Base-by-base conservation (phyloP, 2,888 invertebrate genomes). In the Synergus laeviventris region DNA sequence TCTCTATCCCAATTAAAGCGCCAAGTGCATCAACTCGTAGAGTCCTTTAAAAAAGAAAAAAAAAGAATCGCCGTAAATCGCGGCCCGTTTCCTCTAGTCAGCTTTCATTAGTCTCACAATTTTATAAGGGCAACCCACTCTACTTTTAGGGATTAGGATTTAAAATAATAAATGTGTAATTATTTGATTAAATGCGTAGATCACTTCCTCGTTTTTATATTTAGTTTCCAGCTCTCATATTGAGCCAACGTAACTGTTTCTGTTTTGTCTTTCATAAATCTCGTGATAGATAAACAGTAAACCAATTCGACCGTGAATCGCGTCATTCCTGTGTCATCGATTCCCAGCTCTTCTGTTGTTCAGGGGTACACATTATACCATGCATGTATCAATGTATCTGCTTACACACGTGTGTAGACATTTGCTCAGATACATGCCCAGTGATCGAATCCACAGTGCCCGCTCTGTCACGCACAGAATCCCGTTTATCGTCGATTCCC, bases 401-500 rank as follows among this genome's bases (percentile, higher is more conserved):
- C 11, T 49, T 49, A 70, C 54, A 62, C 62, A 42, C 39, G 66
- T 66, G 31, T 66, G 31, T 49, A 61, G 12, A 38, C 24, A 73
- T 73, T 73, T 56, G 56, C 38, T 59, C 54, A 59, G 56, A 78
- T 76, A 21, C 42, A 66, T 66, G 24, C 21, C 21, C 21, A 45
- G 21, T 39, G 21, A 21, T 49, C 14, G 31, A 49, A 49, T 45
- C 21, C 16, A 82, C 80, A 80, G 77, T 76, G 79, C 77, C 78
- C 81, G 81, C 79, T 79, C 80, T 82, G 85, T 86, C 86, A 83
- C 82, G 81, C 82, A 84, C 85, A 85, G 85, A 84, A 82, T 79
- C 81, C 80, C 86, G 83, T 85, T 88, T 86, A 84, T 87, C 86
- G 85, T 84, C 81, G 79, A 82, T 84, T 86, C 84, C 84, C 83